Conservation (phyloP, 2,888 invertebrate species). For the Euzophera pinguis region DNA sequence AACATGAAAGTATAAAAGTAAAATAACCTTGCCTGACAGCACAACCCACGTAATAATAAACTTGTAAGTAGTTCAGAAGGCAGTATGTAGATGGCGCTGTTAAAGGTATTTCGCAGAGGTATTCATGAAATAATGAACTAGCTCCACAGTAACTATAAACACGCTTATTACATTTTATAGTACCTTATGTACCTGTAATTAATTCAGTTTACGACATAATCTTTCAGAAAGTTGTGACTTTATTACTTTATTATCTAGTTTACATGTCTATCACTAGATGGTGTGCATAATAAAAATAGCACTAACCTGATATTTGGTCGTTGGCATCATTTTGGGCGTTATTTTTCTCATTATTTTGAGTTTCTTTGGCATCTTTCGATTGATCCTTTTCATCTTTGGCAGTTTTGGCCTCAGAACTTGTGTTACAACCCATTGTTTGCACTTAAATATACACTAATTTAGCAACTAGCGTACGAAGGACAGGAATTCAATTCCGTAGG, state of each 20-base stretch:
- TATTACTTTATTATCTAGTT: too few relatives aligned
- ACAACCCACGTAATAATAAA: not conserved
- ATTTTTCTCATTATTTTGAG: constrained; percentile 36
- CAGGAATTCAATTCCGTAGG: not conserved
- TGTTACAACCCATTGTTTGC: constrained; percentile 55
- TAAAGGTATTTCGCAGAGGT: too few relatives aligned
- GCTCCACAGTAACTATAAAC: too few relatives aligned
- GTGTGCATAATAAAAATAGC: not conserved
- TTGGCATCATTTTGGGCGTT: constrained; percentile 19
- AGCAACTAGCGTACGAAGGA: constrained; percentile 19
- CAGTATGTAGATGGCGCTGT: not conserved
- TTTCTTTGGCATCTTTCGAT: constrained; percentile 10
- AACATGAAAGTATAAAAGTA: too few relatives aligned
- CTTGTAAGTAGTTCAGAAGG: not conserved
- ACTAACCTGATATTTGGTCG: constrained; percentile 29
- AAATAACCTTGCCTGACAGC: too few relatives aligned
- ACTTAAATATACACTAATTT: constrained; percentile 25
- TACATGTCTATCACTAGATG: too few relatives aligned
- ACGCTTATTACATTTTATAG: too few relatives aligned
- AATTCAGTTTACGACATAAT: too few relatives aligned
- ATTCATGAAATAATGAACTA: too few relatives aligned
- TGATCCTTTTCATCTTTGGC: constrained; percentile 41
- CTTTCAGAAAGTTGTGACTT: too few relatives aligned
- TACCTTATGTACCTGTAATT: too few relatives aligned
- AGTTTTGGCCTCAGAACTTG: constrained; percentile 41